Percentiles rank a stretch among this genome's conserved stretches.
phyloP scores from a whole-genome alignment of 2,888 invertebrate species.

The Nezara viridula region DNA sequence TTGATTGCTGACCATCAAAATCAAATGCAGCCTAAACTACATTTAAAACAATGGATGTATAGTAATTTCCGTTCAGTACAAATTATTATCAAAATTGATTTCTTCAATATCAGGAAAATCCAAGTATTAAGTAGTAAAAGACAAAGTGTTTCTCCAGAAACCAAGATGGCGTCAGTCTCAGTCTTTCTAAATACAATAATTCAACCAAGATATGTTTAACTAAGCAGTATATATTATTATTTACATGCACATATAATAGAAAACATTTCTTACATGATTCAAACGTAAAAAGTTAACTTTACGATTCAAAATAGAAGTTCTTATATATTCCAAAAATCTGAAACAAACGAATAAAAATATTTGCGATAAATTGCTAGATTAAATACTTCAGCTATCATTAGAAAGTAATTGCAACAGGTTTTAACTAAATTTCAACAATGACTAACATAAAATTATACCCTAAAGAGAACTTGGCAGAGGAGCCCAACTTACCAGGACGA shows the following conservation, averaged over 20 bases:
- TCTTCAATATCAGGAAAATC: background rate
- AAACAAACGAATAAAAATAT: background rate
- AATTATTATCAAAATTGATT: background rate
- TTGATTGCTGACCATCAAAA: background rate
- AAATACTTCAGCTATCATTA: background rate
- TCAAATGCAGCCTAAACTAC: background rate
- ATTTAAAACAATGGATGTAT: background rate
- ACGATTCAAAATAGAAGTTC: conserved; percentile 24
- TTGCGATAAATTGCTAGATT: background rate
- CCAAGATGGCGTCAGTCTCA: background rate
- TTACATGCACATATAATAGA: background rate
- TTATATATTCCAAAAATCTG: background rate
- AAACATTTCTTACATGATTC: background rate
- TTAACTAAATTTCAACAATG: background rate
- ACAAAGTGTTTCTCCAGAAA: background rate
- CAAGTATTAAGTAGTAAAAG: background rate
- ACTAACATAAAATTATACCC: too few species aligned
- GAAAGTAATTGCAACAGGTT: background rate
- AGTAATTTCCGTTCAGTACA: background rate
- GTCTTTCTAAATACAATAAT: background rate
- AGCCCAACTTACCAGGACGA: background rate
- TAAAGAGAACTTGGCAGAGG: background rate
- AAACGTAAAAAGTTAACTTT: background rate
- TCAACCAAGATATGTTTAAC: background rate
- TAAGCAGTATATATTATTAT: background rate